These are phyloP conservation scores for Plectropomus leopardus DNA, from an alignment of 2,113 vertebrate genomes.

Conservation along the genomic window DNA sequence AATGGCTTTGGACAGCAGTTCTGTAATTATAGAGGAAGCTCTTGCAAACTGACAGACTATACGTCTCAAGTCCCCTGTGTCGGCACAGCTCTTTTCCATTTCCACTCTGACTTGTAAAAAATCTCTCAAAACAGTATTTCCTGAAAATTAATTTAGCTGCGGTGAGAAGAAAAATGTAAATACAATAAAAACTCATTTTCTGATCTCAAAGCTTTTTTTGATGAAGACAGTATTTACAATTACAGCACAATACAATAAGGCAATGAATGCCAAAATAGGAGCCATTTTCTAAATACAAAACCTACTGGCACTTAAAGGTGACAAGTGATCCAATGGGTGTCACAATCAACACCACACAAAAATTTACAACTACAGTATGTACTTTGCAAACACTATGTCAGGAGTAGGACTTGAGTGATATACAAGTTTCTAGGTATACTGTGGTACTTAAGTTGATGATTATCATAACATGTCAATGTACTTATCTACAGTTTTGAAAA, in stretches of 20 bases:
- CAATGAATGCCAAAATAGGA: neutral
- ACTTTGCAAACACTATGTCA: neutral
- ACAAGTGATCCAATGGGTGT: neutral
- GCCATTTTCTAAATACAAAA: neutral
- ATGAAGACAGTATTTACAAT: neutral
- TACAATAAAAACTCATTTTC: neutral
- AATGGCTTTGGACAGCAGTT: slow-evolving; percentile 45
- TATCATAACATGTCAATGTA: no score
- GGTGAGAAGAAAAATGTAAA: neutral
- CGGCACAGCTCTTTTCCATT: slow-evolving; percentile 23
- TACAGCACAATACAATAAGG: neutral
- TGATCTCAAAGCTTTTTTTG: neutral
- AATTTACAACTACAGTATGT: neutral
- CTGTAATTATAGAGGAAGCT: slow-evolving; percentile 68
- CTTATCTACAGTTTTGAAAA: no score
- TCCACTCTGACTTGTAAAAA: neutral
- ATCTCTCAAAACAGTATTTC: neutral
- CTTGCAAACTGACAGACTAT: slow-evolving; percentile 15
- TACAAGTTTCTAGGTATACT: no score
- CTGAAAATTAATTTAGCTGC: neutral
- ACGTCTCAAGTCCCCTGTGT: slow-evolving; percentile 9
- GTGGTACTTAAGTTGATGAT: no score
- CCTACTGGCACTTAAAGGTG: neutral
- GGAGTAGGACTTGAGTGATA: no score
- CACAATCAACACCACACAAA: neutral